phyloP scores from a whole-genome alignment of 2,113 vertebrate species.

The Promerops cafer region DNA sequence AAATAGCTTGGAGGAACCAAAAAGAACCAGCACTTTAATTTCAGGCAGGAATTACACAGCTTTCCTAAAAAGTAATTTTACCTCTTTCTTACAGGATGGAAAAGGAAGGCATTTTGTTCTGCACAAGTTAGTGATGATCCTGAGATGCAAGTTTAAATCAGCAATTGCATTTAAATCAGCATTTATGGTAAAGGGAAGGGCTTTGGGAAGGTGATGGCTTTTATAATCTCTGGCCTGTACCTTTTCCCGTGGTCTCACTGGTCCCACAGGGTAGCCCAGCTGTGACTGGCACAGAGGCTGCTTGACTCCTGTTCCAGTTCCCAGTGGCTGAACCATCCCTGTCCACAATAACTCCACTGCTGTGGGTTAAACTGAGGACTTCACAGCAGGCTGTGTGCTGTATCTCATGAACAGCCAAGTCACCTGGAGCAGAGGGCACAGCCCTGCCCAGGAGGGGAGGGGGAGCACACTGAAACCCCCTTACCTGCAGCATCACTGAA shows the following conservation, averaged over 20 bases:
- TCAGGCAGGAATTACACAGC: background rate
- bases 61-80: constrained; percentile 7
- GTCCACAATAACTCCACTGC: background rate
- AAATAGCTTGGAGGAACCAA: background rate
- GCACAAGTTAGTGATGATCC: background rate
- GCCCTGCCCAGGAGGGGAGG: background rate
- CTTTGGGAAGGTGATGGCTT: background rate
- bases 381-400: background rate
- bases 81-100: background rate
- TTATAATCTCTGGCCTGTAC: background rate
- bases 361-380: background rate
- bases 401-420: background rate
- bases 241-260: background rate
- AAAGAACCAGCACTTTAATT: background rate
- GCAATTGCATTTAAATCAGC: background rate
- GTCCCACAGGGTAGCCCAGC: background rate
- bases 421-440: background rate
- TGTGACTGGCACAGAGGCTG: background rate
- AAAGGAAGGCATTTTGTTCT: background rate
- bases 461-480: background rate
- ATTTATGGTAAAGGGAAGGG: background rate
- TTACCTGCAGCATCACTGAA: background rate
- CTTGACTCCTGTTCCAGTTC: background rate
- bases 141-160: background rate
- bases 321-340: background rate